Conservation (phyloP, 2,113 vertebrate species). For the Elanus axillaris region DNA sequence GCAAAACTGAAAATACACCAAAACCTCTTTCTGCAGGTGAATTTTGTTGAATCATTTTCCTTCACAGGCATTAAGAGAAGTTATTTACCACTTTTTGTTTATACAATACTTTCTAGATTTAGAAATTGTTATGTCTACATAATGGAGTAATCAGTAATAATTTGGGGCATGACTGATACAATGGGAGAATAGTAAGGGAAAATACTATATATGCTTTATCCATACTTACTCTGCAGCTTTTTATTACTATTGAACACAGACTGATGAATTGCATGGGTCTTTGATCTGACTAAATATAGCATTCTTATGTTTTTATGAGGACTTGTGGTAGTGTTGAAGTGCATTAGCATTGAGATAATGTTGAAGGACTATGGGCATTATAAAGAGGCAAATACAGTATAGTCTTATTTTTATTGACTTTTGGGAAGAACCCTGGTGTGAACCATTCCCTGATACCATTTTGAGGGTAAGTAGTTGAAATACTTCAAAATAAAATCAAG, state of each 20-base stretch:
- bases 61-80: not conserved
- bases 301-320: not conserved
- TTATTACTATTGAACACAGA: not conserved
- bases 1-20: not conserved
- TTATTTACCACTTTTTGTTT: not conserved
- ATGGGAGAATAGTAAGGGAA: not conserved
- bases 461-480: not conserved
- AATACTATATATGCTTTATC: not conserved
- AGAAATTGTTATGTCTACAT: not conserved
- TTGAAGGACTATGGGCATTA: not conserved
- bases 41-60: not conserved
- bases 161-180: not conserved
- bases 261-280: not conserved
- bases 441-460: not conserved
- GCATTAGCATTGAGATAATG: accelerated
- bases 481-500: not conserved
- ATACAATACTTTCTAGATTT: not conserved
- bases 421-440: not conserved
- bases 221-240: not conserved
- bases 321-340: not conserved
- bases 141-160: not conserved
- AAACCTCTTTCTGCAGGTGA: not conserved
- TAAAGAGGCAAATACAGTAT: not conserved
- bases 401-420: not conserved
- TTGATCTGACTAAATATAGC: not conserved